Base-by-base conservation (phyloP, 1,140 invertebrate species). In the Probaryconus sp. region DNA sequence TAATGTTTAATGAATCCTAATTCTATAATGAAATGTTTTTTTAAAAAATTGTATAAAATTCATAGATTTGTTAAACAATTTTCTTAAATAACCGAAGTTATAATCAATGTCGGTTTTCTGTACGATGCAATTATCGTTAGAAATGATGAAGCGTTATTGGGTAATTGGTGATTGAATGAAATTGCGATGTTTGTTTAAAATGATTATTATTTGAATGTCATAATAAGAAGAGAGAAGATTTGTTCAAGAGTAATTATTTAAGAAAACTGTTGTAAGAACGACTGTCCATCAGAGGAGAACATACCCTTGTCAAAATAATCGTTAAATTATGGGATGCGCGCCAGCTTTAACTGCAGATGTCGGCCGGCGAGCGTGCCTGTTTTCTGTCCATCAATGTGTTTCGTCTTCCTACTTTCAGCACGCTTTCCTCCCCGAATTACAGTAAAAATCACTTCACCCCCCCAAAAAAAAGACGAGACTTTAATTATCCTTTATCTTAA, bases 291-390 rank as follows among this genome's bases (percentile, higher is more conserved):
- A 81, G 53, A 61, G n/a, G n/a, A 77, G 78, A 83, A 85, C 82
- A 85, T 85, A 85, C 85, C 85, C 85, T 81, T 84, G 84, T 87
- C 84, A 85, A 87, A 85, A 85, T 87, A 85, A 87, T 85, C 84
- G 81, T 79, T 83, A 85, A 85, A 85, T 85, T 87, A 85, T 83
- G 81, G 84, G 83, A 85, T 85, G 61, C 79, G 74, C 78, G 81
- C 70, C 43, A 71, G 76, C 78, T 73, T 78, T 81, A 79, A 80
- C 79, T 82, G 80, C 75, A 75, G 78, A 74, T 78, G 51, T 64
- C 71, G 60, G 56, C 20, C 11, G 26, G 14, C 60, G 60, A 43
- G 26, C 53, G 55, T 51, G 55, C 56, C 50, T 71, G 60, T 26
- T 48, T 60, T 65, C 55, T 37, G 72, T 76, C 75, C 76, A 70